Base-by-base conservation (phyloP, 1,140 invertebrate species). In the Panonychus citri region DNA sequence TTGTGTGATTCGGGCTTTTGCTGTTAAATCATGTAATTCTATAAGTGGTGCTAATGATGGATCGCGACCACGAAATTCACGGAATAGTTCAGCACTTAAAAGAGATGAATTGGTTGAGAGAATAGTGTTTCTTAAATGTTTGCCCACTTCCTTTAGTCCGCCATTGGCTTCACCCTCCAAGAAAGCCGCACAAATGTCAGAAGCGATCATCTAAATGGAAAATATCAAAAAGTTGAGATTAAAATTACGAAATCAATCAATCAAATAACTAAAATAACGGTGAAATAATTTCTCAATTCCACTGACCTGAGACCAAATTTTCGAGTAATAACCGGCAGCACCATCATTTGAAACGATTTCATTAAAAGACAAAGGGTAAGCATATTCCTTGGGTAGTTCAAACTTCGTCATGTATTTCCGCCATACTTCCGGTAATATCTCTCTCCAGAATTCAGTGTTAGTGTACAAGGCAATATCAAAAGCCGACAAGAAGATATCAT, bases 21-120 rank as follows among this genome's bases (percentile, higher is more conserved):
- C 12, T 34, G 30, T 7, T 34, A 34, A 34, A 34, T 34, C 52
- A 54, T 58, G 48, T 21, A 58, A 46, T 2, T 27, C 40, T 17
- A 89, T 66, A n/a, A 89, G 69, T 1, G 85, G 83, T 65, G 85
- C 78, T 1, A 80, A 77, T 8, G 80, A 83, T 0, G 88, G 88
- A 72, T 96, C 88, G 40, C 89, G 75, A 2, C 90, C 90, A 62
- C 85, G 73, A 69, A 94, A 94, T 63, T 79, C 75, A 56, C 88
- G 75, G 68, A 94, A 96, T 7, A 88, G 75, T 74, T 91, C 83
- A 60, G 43, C 43, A 21, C 43, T 24, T n/a, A 21, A 21, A 10
- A 19, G 19, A 46, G 43, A 24, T 21, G 43, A n/a, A 2, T n/a
- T 21, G 10, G 21, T 10, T 7, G n/a, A 46, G n/a, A 46, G 21